A percentile compares a stretch with the other conserved stretches of the same genome.
Evolutionary conservation across 2,888 invertebrate species (phyloP).

Genomic region (Dolichopus griseipennis): DNA sequence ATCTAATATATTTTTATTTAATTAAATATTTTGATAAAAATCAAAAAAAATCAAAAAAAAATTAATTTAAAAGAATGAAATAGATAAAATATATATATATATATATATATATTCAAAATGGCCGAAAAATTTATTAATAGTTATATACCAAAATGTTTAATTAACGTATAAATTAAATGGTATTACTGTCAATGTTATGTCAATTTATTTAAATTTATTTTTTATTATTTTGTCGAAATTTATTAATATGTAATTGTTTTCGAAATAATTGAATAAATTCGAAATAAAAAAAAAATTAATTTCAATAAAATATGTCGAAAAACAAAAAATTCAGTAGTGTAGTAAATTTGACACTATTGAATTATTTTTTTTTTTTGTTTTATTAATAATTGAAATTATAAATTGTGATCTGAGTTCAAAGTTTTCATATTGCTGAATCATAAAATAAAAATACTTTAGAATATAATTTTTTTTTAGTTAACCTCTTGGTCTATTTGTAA

Average conservation of each 20-base stretch:
- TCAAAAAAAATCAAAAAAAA: neutral
- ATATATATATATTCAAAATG: no score
- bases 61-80: neutral
- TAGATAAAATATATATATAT: neutral
- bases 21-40: neutral
- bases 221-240: neutral
- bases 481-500: no score
- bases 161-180: neutral
- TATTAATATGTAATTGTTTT: neutral
- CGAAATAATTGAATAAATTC: neutral
- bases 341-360: no score
- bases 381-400: no score
- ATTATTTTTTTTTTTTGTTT: no score
- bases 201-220: neutral
- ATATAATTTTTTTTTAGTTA: no score
- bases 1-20: neutral
- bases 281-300: no score
- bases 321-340: no score
- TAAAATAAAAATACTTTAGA: no score
- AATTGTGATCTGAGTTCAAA: no score
- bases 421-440: no score
- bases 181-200: conserved; percentile 1
- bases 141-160: neutral
- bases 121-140: neutral
- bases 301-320: no score